Evolutionary conservation across 2,888 invertebrate genomes (phyloP), one percentile per base, ranked within the genome.

Genomic region (Scaptodrosophila latifasciaeformis): DNA sequence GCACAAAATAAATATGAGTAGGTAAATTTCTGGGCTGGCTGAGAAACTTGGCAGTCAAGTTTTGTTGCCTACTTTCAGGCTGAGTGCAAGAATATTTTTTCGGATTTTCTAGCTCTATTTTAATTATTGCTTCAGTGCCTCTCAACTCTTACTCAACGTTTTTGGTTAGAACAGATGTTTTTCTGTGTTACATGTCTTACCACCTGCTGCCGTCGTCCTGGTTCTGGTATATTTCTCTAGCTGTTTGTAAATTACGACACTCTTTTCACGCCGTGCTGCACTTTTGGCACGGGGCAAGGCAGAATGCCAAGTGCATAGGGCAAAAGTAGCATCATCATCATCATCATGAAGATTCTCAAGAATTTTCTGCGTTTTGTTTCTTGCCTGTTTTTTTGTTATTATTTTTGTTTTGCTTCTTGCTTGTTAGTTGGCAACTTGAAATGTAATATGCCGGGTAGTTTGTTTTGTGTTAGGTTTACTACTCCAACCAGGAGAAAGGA

Each of bases 241-340:
- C 48, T 37, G 57, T 49, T 65, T 61, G 75, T 78, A 75, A 74
- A 67, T 67, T 68, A 74, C 74, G 67, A 65, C 65, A 75, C 71
- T 65, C 62, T 65, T 69, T 75, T 78, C 69, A 75, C 72, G 79
- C 60, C 59, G 57, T 63, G 62, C 59, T 76, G 72, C 75, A 78
- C 70, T 75, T 75, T 66, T 70, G 54, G 79, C n/a, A n/a, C n/a
- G 65, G 55, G 68, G 59, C 48, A 50, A 44, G 49, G 30, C 12
- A n/a, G 13, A 2, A 34, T 71, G 58, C 49, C 52, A 44, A 51
- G 27, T 59, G 47, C 52, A 49, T 43, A 46, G 34, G 31, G 44
- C 42, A 6, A 9, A 5, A 17, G 21, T n/a, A 7, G 31, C 19
- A 15, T 15, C 42, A 50, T 40, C 55, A 45, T 54, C 42, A 31